Percentiles rank a stretch among this genome's conserved stretches.
These are phyloP conservation scores for Bungarus multicinctus DNA, from an alignment of 2,113 vertebrate species.

Conservation along the genomic window DNA sequence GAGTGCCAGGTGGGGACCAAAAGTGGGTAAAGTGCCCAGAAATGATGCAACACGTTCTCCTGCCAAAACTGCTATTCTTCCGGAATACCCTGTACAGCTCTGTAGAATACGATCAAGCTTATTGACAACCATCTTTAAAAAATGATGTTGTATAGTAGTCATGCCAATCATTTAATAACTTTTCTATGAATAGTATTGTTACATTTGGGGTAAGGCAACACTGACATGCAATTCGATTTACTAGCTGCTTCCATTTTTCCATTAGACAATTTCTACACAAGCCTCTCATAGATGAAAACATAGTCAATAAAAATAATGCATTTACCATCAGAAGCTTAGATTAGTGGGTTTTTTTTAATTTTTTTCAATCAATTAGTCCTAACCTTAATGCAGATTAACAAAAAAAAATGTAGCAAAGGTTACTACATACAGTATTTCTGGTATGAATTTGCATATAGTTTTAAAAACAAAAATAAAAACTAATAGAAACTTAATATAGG, in stretches of 20 bases:
- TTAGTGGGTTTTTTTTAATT: background rate
- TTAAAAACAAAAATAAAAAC: background rate
- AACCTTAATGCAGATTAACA: constrained; percentile 4
- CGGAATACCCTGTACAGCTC: background rate
- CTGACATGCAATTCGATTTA: background rate
- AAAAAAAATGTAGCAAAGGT: background rate
- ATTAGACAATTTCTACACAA: background rate
- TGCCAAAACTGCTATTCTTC: background rate
- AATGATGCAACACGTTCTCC: background rate
- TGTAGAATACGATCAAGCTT: background rate
- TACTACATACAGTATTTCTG: background rate
- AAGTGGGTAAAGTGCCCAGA: background rate
- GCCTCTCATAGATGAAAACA: background rate
- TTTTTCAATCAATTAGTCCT: background rate
- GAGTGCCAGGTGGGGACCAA: background rate
- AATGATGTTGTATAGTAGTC: background rate
- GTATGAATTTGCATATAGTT: background rate
- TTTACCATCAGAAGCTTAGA: background rate
- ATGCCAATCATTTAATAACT: background rate
- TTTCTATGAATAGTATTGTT: background rate
- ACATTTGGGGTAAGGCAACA: background rate
- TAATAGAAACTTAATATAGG: background rate
- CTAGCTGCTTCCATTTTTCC: background rate
- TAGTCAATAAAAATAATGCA: background rate
- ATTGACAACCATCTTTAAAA: background rate